phyloP scores from a whole-genome alignment of 2,888 invertebrate genomes.

The Clusia tigrina region DNA sequence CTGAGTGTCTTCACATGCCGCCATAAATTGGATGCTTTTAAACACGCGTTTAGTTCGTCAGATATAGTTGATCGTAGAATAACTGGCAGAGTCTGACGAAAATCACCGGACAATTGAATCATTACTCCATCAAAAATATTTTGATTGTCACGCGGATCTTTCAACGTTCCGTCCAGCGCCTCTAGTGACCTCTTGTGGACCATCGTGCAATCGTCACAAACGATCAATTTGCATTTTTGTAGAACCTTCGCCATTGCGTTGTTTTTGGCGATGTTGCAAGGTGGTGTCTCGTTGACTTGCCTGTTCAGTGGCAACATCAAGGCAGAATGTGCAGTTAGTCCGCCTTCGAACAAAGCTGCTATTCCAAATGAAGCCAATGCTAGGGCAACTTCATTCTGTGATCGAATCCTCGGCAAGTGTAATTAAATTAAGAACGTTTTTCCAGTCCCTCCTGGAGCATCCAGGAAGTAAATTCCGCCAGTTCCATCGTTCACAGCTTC shows the following conservation, averaged over 20 bases:
- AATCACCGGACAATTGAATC: neutral
- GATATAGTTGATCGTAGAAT: neutral
- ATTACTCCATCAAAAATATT: neutral
- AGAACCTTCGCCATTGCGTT: neutral
- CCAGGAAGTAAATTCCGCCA: too few relatives aligned
- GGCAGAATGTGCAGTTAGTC: neutral
- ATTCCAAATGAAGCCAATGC: too few relatives aligned
- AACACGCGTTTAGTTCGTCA: neutral
- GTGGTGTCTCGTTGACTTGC: neutral
- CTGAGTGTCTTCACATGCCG: neutral
- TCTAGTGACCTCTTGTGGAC: neutral
- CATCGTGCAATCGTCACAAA: constrained; percentile 3
- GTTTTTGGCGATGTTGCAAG: neutral
- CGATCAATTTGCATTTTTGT: neutral
- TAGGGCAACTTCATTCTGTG: too few relatives aligned
- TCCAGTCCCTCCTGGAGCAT: too few relatives aligned
- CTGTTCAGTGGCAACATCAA: neutral
- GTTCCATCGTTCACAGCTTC: too few relatives aligned
- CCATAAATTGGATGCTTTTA: neutral
- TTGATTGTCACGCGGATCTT: neutral
- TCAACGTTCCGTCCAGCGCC: neutral
- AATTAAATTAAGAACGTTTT: too few relatives aligned
- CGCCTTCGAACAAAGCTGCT: constrained; percentile 5
- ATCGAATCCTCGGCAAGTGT: too few relatives aligned
- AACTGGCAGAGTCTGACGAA: neutral